Conservation (phyloP, 2,888 invertebrate genomes). For the Torymus aiolomorphi region DNA sequence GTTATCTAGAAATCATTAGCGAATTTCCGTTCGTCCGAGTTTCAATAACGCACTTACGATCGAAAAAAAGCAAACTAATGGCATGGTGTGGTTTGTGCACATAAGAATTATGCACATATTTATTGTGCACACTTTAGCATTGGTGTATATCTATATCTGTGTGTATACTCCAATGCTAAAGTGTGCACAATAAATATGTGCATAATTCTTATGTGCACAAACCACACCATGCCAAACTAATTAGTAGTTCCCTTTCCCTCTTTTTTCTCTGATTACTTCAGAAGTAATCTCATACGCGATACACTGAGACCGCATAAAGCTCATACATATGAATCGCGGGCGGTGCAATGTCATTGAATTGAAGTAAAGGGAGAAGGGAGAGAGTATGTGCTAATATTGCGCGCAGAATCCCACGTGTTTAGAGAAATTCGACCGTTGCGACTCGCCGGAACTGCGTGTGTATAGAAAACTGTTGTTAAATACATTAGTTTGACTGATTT, state of each 20-base stretch:
- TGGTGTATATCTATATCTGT: no score
- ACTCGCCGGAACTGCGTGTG: no score
- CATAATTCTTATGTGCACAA: no score
- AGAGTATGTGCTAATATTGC: no score
- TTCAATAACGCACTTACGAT: neutral
- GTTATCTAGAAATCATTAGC: conserved; percentile 22
- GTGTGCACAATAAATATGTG: no score
- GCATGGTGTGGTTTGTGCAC: no score
- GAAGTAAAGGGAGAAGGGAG: neutral
- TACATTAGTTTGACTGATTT: no score
- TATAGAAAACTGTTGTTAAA: neutral
- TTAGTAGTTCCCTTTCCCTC: conserved; percentile 5
- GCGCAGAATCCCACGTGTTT: neutral
- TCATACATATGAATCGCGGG: no score
- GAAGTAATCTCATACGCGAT: neutral
- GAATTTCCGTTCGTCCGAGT: conserved; percentile 18
- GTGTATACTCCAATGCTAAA: no score
- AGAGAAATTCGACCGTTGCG: conserved; percentile 6
- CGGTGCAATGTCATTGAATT: conserved; percentile 2
- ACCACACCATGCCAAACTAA: no score
- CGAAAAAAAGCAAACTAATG: conserved; percentile 31
- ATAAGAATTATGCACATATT: no score
- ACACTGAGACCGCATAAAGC: neutral
- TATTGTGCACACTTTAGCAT: no score
- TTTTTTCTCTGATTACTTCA: neutral